Base-by-base conservation (phyloP, 37 sponge, comb jelly and placozoan species). In the Lycopodina hypogea region DNA sequence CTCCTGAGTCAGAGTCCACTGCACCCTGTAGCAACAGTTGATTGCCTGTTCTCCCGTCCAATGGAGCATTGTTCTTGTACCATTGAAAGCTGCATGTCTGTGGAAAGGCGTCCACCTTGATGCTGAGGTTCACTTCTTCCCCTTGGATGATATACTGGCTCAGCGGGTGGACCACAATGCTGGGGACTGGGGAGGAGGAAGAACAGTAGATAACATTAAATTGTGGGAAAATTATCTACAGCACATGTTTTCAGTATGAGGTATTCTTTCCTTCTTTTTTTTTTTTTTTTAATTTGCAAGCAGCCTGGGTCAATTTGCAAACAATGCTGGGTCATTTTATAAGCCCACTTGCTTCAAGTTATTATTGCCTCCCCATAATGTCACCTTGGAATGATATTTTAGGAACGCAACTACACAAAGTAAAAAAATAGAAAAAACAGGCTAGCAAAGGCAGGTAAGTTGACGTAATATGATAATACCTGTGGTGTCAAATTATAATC, bases 41-140 rank as follows among this genome's bases (percentile, higher is more conserved):
- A n/a, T 30, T 42, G 30, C 23, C 21, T 42, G 28, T 61, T 33
- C 71, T 51, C 1, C 79, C 73, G 0, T 22, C 52, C 42, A 79
- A 74, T 19, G 57, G 74, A 3, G 36, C 3, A 22, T 56, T 56
- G 56, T 85, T 75, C 45, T 53, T 79, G 68, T 73, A 85, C 86
- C 86, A 85, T 67, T 85, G 86, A 69, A 42, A 85, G 26, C n/a
- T 23, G 8, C 53, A 24, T n/a, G 29, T 7, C 73, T 72, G 52
- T 36, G 22, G 51, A 9, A n/a, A 14, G 51, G 26, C 42, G 11
- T 74, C 68, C 4, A 66, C 70, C 37, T 75, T 48, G 41, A 83
- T 41, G 11, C 38, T 55, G 9, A 83, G 57, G 11, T 26, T 21
- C 22, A 62, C 41, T 29, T 21, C 21, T 3, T 83, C 55, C 21